Conservation (phyloP, 1,140 invertebrate genomes). For the Apis mellifera region DNA sequence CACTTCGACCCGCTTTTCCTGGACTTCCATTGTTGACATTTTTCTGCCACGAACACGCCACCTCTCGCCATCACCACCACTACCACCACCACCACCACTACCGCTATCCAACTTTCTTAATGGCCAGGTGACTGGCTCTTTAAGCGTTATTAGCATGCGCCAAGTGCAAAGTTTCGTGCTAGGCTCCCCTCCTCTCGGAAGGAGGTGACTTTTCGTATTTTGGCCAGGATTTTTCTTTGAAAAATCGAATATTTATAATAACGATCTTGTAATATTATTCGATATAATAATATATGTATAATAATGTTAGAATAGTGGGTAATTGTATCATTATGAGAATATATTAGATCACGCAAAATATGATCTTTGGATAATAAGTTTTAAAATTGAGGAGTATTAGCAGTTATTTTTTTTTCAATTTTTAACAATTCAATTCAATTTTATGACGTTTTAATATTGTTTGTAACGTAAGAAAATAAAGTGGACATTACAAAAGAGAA, state of each 20-base stretch:
- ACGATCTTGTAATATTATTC: no score
- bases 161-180: constrained; percentile 49
- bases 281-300: no score
- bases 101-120: constrained; percentile 61
- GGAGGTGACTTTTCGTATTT: neutral
- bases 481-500: neutral
- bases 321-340: no score
- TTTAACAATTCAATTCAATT: neutral
- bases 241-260: no score
- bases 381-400: neutral
- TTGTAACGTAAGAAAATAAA: neutral
- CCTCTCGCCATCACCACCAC: constrained; percentile 20
- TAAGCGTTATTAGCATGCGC: constrained; percentile 56
- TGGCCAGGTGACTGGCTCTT: constrained; percentile 51
- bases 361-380: no score
- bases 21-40: constrained; percentile 61
- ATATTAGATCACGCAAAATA: no score
- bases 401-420: neutral
- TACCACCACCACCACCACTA: neutral
- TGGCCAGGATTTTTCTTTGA: neutral
- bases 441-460: neutral
- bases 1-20: constrained; percentile 60
- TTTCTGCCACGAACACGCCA: constrained; percentile 52
- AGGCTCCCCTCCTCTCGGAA: constrained; percentile 14
- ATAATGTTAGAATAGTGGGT: no score